phyloP scores from a whole-genome alignment of 1,140 invertebrate genomes.

The Drosophila kohkoa region DNA sequence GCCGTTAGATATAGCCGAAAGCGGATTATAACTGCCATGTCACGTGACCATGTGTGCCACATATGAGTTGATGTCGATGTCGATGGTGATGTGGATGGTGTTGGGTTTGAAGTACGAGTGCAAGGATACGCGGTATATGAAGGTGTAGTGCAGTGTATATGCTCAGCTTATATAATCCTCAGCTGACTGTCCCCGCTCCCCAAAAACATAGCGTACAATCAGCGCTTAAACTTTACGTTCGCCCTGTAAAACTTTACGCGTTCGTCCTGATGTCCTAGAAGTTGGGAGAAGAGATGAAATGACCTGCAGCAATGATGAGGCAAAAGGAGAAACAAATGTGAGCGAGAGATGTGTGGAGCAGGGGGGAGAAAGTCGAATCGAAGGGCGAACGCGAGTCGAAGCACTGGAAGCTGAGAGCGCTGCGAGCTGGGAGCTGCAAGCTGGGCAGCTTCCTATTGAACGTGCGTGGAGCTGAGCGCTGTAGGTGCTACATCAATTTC shows the following conservation, averaged over 20 bases:
- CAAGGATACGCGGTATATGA: slow-evolving; percentile 2
- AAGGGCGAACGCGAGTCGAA: slow-evolving; percentile 5
- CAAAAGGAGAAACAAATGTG: neutral
- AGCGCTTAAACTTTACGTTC: slow-evolving; percentile 74
- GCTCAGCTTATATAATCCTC: slow-evolving; percentile 60
- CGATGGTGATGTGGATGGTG: neutral
- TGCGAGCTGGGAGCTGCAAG: slow-evolving; percentile 1
- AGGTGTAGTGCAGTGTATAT: slow-evolving; percentile 35
- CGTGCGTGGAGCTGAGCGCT: slow-evolving; percentile 60
- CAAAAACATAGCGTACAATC: slow-evolving; percentile 55
- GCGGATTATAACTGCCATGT: slow-evolving; percentile 30
- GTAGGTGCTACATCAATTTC: slow-evolving; percentile 81
- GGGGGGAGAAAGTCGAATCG: slow-evolving; percentile 28
- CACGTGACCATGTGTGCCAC: slow-evolving; percentile 6
- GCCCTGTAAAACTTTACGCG: slow-evolving; percentile 77
- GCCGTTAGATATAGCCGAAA: neutral
- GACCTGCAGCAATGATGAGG: slow-evolving; percentile 57
- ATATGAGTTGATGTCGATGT: neutral
- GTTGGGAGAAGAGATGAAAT: slow-evolving; percentile 48
- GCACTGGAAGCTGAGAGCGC: slow-evolving; percentile 36
- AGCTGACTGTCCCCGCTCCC: slow-evolving; percentile 11
- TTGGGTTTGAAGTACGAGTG: neutral
- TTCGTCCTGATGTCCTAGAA: slow-evolving; percentile 17
- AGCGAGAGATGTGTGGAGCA: neutral
- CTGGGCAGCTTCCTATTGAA: slow-evolving; percentile 38